phyloP scores from a whole-genome alignment of 2,888 invertebrate genomes.

The Phrixothrix hirtus region DNA sequence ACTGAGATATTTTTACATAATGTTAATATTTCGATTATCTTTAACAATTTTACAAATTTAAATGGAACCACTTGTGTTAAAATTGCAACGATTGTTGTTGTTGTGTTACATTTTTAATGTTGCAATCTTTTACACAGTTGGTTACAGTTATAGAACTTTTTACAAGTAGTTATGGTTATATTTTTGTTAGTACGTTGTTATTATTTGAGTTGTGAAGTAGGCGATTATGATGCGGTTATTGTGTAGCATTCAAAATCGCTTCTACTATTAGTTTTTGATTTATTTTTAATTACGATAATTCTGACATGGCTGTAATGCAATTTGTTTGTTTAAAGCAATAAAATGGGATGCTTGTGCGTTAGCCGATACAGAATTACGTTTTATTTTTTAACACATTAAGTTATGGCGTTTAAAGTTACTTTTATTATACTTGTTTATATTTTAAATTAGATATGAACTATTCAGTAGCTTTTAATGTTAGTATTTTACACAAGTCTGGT shows the following conservation, averaged over 20 bases:
- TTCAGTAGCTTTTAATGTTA: conserved; percentile 34
- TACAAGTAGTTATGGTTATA: conserved; percentile 10
- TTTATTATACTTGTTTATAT: no score
- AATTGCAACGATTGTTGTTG: conserved; percentile 10
- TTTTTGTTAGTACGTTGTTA: conserved; percentile 3
- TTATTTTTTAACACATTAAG: no score
- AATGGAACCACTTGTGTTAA: neutral
- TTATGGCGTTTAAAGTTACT: no score
- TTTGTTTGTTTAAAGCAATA: neutral
- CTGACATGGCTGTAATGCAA: no score
- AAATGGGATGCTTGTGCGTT: no score
- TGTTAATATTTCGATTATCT: conserved; percentile 22
- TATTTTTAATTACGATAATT: neutral
- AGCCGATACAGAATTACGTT: no score
- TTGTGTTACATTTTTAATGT: conserved; percentile 20
- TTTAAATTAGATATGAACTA: neutral
- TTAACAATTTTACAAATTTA: conserved; percentile 12
- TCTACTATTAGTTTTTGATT: no score
- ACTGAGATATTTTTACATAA: conserved; percentile 49
- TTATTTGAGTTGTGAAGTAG: no score
- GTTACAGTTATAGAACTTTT: neutral
- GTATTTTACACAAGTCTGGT: conserved; percentile 22
- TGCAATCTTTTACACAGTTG: conserved; percentile 2
- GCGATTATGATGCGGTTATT: neutral
- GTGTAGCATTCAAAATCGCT: no score